phyloP scores from a whole-genome alignment of 2,888 invertebrate genomes.

The Amphiduros pacificus region DNA sequence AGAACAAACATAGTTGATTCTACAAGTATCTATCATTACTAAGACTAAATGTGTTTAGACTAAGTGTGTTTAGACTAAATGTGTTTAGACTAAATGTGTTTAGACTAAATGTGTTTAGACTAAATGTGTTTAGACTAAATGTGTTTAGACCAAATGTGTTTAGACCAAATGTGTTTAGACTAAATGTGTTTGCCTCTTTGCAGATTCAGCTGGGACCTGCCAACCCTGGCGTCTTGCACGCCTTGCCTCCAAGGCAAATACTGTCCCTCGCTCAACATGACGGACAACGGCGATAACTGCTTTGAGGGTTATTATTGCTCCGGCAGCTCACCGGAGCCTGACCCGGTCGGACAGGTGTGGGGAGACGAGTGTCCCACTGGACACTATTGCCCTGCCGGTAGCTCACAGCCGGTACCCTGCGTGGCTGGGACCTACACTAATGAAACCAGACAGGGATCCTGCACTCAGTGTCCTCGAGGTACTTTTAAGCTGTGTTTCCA shows the following conservation, averaged over 20 bases:
- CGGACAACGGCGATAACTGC: constrained; percentile 39
- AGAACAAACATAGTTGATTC: too few species aligned
- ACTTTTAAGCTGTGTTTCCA: too few species aligned
- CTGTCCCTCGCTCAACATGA: constrained; percentile 50
- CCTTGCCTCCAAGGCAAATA: constrained; percentile 45
- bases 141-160: too few species aligned
- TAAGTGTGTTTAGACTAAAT: too few species aligned
- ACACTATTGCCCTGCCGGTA: constrained; percentile 49
- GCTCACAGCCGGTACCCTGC: constrained; percentile 38
- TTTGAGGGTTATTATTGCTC: constrained; percentile 49
- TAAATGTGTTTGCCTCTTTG: too few species aligned
- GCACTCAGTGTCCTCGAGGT: constrained; percentile 45
- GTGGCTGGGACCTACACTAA: constrained; percentile 37
- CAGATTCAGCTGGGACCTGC: constrained; percentile 22
- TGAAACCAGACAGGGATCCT: constrained; percentile 36
- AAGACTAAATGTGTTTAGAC: too few species aligned
- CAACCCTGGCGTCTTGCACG: constrained; percentile 32
- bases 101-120: too few species aligned
- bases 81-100: too few species aligned
- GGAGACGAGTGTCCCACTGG: constrained; percentile 54
- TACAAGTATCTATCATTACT: too few species aligned
- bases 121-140: too few species aligned
- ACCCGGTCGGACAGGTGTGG: constrained; percentile 44
- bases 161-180: too few species aligned
- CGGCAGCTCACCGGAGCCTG: constrained; percentile 39